A percentile compares a stretch with the other conserved stretches of the same genome.
Conservation (phyloP, 2,888 invertebrate species). For the Endotricha flammealis region DNA sequence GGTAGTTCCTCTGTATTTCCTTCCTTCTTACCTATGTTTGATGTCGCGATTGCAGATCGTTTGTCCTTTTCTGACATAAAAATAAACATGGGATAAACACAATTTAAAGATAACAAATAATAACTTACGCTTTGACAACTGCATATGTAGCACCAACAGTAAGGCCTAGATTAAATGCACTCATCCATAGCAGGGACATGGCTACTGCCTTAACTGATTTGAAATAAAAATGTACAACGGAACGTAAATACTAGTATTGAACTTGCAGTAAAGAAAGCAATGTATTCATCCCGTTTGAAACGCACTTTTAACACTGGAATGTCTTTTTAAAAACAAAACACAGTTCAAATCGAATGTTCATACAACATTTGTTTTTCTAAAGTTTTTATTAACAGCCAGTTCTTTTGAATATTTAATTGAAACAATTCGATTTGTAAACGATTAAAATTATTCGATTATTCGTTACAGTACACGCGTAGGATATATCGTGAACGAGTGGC, state of each 20-base stretch:
- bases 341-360: background rate
- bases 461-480: conserved; percentile 31
- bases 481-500: conserved; percentile 47
- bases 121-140: conserved; percentile 78
- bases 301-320: conserved; percentile 9
- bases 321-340: background rate
- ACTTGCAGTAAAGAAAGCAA: conserved; percentile 28
- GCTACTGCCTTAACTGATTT: conserved; percentile 25
- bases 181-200: conserved; percentile 82
- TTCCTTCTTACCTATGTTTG: too few species aligned
- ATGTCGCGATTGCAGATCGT: too few species aligned
- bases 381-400: too few species aligned
- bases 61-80: too few species aligned
- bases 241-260: conserved; percentile 20
- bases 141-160: conserved; percentile 81
- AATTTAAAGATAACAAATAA: background rate
- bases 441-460: conserved; percentile 10
- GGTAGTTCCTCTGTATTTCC: too few species aligned
- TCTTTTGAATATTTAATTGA: too few species aligned
- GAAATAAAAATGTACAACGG: conserved; percentile 22
- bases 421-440: too few species aligned
- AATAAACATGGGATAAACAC: too few species aligned
- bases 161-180: conserved; percentile 79
- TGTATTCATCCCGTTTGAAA: conserved; percentile 21
- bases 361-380: too few species aligned